Evolutionary conservation across 1,140 invertebrate genomes (phyloP), one percentile per base, ranked within the genome.

Genomic region (Aradophagus sp.): DNA sequence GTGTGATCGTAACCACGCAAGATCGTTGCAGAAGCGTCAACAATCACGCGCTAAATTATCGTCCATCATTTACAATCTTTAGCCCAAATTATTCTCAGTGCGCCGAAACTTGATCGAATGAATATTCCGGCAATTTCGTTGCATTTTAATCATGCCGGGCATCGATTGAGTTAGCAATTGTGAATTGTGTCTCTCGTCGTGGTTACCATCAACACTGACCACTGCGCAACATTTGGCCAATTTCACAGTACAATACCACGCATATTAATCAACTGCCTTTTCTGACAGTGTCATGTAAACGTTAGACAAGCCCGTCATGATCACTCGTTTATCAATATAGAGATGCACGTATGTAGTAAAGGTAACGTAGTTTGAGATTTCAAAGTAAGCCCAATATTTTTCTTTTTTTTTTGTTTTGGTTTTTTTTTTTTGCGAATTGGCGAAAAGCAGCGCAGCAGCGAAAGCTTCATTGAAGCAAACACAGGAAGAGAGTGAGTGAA

Each of bases 181-280:
- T 5, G 14, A 56, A 56, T 26, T 17, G 53, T 61, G 52, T 72
- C 45, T 67, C 31, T 71, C 32, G 62, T 42, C 70, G 61, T 76
- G 65, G 71, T 70, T 78, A 78, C 68, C 69, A 66, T 71, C 55
- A 65, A 59, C 41, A 45, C 55, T 71, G 76, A 83, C 77, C 74
- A 83, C 82, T 86, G 83, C 83, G 83, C 81, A 81, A 79, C 83
- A 75, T 80, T 86, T 84, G 75, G 76, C 82, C 81, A 85, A 82
- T 84, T 69, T 70, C 47, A 70, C 59, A 71, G 53, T 61, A 71
- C 62, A 71, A 65, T 71, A 65, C 63, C 59, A 48, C 53, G 61
- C 42, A 70, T 56, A 70, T 65, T 53, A 71, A 71, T 65, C 53
- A 65, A 65, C 34, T 23, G 20, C 65, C 65, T 29, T 68, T 71